A percentile compares a stretch with the other conserved stretches of the same genome.
Evolutionary conservation across 2,888 invertebrate genomes (phyloP).

Genomic region (Hirtodrosophila trivittata): DNA sequence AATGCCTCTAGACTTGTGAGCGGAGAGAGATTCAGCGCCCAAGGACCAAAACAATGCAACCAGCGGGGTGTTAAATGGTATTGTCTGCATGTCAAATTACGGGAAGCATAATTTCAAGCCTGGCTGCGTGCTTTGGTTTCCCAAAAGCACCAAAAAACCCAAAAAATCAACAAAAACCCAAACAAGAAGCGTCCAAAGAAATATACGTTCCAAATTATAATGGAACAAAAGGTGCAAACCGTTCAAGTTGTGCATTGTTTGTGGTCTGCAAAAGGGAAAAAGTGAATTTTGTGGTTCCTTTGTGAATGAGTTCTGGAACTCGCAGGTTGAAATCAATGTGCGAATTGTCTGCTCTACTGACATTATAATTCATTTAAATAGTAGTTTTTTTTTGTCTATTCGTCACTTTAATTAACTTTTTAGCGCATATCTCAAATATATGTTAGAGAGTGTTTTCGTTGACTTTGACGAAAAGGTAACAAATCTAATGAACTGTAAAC

Average conservation of each 20-base stretch:
- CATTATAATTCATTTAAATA: too few relatives aligned
- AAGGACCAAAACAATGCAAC: conserved; percentile 60
- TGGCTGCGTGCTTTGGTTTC: conserved; percentile 57
- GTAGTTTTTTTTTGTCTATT: too few relatives aligned
- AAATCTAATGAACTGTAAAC: too few relatives aligned
- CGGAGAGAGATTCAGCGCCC: not conserved
- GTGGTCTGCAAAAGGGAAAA: not conserved
- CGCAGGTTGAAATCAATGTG: too few relatives aligned
- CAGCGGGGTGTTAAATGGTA: conserved; percentile 77
- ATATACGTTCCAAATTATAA: conserved; percentile 14
- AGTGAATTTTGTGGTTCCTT: not conserved
- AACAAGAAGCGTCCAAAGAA: conserved; percentile 8
- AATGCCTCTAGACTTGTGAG: conserved; percentile 29
- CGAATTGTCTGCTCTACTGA: too few relatives aligned
- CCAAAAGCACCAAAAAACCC: conserved; percentile 31
- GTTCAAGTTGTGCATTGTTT: conserved; percentile 53
- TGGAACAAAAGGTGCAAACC: conserved; percentile 51
- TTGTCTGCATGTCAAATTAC: conserved; percentile 77
- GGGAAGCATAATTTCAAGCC: conserved; percentile 77
- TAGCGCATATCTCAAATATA: too few relatives aligned
- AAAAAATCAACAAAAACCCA: conserved; percentile 32
- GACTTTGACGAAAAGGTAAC: too few relatives aligned
- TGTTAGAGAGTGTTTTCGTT: too few relatives aligned
- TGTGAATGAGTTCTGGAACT: too few relatives aligned
- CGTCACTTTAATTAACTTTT: too few relatives aligned